Evolutionary conservation across 1,140 invertebrate genomes (phyloP), one percentile per base, ranked within the genome.

Genomic region (Drosophila kurseongensis): DNA sequence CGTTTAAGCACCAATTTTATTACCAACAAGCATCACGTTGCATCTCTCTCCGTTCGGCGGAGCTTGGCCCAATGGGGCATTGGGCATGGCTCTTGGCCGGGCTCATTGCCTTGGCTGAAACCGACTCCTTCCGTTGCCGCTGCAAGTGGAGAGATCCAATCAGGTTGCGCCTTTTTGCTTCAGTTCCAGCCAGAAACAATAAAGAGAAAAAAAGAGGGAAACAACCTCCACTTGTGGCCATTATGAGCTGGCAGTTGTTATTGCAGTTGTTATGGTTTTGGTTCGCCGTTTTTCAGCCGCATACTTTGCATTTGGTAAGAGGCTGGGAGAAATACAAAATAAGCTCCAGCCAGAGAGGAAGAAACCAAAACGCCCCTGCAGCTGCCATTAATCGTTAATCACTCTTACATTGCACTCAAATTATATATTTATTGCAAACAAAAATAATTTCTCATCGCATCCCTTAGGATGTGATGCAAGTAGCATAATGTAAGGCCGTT

Each of bases 1-100:
- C 89, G 89, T 91, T 91, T 91, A 91, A 91, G 89, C 89, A 91
- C 89, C 89, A 91, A 91, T 91, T 91, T 91, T 91, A 91, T 91
- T 91, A 85, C 80, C 80, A 84, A 91, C 80, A 91, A 88, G 80
- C 75, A 89, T 88, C 84, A 89, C 84, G 80, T 80, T 88, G 84
- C 79, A 89, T 88, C 84, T 75, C 54, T 75, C 51, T 75, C 35
- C 50, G 38, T 38, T 54, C 40, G 38, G 14, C 44, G 36, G 40
- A 40, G 54, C 27, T 50, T 38, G 54, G 62, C 38, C 59, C 71
- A 75, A 65, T 75, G 73, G 60, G 67, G 56, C 47, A 65, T 66
- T 72, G 54, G 65, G 56, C 47, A 45, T 58, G 73, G 72, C 65
- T 69, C 52, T 54, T 54, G 29, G 73, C 35, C 27, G 27, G 42